A percentile compares a stretch with the other conserved stretches of the same genome.
Evolutionary conservation across 2,888 invertebrate genomes (phyloP).

Genomic region (Amphipyra tragopoginis): DNA sequence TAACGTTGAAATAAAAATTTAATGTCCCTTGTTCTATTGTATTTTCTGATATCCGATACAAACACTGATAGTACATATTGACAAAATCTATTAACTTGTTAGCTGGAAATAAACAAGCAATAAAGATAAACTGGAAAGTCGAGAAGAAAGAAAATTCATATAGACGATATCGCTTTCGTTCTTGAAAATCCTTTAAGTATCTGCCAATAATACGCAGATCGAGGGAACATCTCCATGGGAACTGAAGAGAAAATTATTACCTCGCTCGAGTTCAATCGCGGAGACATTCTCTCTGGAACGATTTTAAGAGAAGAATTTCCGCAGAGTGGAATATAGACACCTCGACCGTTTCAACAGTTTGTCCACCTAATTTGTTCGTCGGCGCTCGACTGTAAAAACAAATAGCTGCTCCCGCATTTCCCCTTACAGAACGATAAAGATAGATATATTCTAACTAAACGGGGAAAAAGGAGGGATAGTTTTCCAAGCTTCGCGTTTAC

Average conservation of each 20-base stretch:
- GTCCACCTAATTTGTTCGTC: slow-evolving; percentile 90
- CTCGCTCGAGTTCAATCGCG: slow-evolving; percentile 78
- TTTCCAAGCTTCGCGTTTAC: slow-evolving; percentile 72
- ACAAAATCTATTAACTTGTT: slow-evolving; percentile 37
- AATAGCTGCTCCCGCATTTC: slow-evolving; percentile 85
- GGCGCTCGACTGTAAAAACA: slow-evolving; percentile 88
- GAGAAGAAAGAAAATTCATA: slow-evolving; percentile 55
- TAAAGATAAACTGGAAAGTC: slow-evolving; percentile 39
- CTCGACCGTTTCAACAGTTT: slow-evolving; percentile 88
- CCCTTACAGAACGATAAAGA: slow-evolving; percentile 81
- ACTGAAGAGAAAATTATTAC: slow-evolving; percentile 84
- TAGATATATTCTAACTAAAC: slow-evolving; percentile 76
- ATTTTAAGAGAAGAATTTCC: slow-evolving; percentile 85
- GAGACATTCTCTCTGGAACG: slow-evolving; percentile 77
- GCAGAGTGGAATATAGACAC: slow-evolving; percentile 86
- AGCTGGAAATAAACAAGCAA: slow-evolving; percentile 38
- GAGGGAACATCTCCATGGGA: slow-evolving; percentile 74
- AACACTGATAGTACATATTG: slow-evolving; percentile 24
- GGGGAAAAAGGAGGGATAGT: slow-evolving; percentile 79
- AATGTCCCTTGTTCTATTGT: slow-evolving; percentile 12
- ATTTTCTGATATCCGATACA: slow-evolving; percentile 22
- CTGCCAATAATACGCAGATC: slow-evolving; percentile 79
- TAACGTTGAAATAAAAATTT: slow-evolving; percentile 8
- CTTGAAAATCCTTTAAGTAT: slow-evolving; percentile 74
- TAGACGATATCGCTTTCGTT: slow-evolving; percentile 66